Evolutionary conservation across 2,888 invertebrate genomes (phyloP), one percentile per base, ranked within the genome.

Genomic region (Yponomeuta evonymella): DNA sequence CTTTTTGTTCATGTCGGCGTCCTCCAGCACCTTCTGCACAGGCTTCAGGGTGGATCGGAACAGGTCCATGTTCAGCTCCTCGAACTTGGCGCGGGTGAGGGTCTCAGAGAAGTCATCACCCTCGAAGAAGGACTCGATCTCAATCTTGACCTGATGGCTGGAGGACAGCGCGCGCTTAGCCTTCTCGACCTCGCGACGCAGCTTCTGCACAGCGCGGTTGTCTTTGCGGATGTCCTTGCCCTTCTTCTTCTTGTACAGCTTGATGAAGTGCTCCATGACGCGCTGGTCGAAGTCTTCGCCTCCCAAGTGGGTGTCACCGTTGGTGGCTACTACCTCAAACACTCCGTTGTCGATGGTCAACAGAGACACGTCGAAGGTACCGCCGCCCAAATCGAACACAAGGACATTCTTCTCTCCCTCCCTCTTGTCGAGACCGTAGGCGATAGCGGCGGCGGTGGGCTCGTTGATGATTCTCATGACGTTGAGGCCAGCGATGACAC

Each of bases 251-350:
- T 99, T 98, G 95, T 98, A 98, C 84, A 99, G 89, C 88, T 99
- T 99, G 88, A 98, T 98, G 93, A 99, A 99, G 92, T 99, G 98
- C 81, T 99, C 98, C 98, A 99, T 98, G 4, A 99, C 98, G 76
- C 98, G 94, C 89, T 99, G 98, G 92, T 99, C 98, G 88, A 99
- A 99, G 93, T 99, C 99, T 93, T 99, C 99, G 86, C 99, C 99
- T 81, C 99, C 98, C 93, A 99, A 95, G 89, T 99, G 98, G 78
- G 98, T 99, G 86, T 99, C 98, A 81, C 99, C 99, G 83, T 97
- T 97, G 74, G 98, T 98, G 0, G 97, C 95, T 0, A 97, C 96
- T 70, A 96, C 95, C 93, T 99, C 99, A 86, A 99, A 99, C 8
- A 99, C 98, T 71, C 99, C 99, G 80, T 99, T 98, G 84, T 99